These are phyloP conservation scores for Schlechtendalia chinensis DNA, from an alignment of 1,140 invertebrate genomes.

Conservation along the genomic window DNA sequence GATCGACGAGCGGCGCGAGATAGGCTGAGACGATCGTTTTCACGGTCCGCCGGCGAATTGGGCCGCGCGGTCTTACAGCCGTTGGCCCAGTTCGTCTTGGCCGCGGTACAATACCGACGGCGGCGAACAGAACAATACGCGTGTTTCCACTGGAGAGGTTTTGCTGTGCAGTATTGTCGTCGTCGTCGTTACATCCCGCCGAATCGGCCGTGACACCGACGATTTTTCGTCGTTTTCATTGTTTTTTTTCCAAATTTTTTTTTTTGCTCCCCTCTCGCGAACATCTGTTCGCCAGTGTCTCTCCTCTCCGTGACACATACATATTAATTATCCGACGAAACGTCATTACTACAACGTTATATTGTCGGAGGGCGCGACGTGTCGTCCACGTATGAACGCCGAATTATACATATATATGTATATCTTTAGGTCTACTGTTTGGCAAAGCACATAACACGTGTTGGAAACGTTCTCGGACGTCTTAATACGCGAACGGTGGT, in stretches of 20 bases:
- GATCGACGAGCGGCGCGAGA: conserved; percentile 7
- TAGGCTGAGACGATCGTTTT: conserved; percentile 18
- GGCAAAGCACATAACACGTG: no score
- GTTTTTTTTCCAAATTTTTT: background rate
- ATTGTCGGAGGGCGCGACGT: background rate
- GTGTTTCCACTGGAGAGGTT: conserved; percentile 11
- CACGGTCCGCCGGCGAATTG: conserved; percentile 37
- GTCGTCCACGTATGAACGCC: no score
- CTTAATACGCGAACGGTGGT: no score
- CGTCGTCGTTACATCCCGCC: conserved; percentile 8
- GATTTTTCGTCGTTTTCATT: conserved; percentile 10
- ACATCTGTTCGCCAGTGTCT: no score
- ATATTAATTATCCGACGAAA: conserved; percentile 13
- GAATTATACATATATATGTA: background rate
- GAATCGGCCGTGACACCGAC: conserved; percentile 38
- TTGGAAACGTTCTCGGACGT: background rate
- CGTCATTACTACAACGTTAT: no score
- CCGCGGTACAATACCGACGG: conserved; percentile 11
- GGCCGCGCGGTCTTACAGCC: conserved; percentile 21
- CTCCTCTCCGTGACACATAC: conserved; percentile 13
- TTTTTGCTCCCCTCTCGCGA: background rate
- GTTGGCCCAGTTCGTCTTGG: conserved; percentile 45
- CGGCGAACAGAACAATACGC: conserved; percentile 18
- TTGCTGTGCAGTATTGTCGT: background rate
- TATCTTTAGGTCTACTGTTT: no score